A percentile compares a stretch with the other conserved stretches of the same genome.
Conservation (phyloP, 2,888 invertebrate species). For the Cactoblastis cactorum region DNA sequence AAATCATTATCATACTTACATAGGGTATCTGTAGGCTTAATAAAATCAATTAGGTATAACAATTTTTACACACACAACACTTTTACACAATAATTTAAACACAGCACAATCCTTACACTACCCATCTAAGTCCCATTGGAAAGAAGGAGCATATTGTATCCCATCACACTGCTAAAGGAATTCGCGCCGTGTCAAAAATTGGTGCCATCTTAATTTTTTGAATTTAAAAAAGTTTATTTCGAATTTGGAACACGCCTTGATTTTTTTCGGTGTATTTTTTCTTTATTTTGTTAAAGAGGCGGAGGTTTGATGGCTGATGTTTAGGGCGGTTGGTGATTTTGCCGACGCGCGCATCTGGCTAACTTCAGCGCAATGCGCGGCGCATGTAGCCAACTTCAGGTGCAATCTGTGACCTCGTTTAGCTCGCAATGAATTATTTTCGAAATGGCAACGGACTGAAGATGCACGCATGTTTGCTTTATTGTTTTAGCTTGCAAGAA, state of each 20-base stretch:
- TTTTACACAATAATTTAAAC: constrained; percentile 22
- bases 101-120: constrained; percentile 28
- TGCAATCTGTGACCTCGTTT: constrained; percentile 62
- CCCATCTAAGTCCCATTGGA: constrained; percentile 20
- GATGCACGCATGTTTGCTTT: constrained; percentile 42
- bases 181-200: background rate
- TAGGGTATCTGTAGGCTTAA: constrained; percentile 37
- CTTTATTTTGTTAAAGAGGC: constrained; percentile 31
- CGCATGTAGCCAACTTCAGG: constrained; percentile 29
- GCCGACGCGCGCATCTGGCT: constrained; percentile 39
- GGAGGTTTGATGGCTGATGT: constrained; percentile 34
- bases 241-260: constrained; percentile 32
- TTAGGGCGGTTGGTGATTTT: constrained; percentile 35
- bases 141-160: constrained; percentile 16
- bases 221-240: constrained; percentile 21
- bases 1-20: constrained; percentile 33
- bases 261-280: constrained; percentile 30
- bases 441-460: constrained; percentile 62
- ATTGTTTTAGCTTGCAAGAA: constrained; percentile 18
- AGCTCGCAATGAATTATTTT: constrained; percentile 65
- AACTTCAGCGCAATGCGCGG: constrained; percentile 38
- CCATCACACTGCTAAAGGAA: constrained; percentile 9
- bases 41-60: constrained; percentile 32
- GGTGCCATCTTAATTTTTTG: constrained; percentile 26
- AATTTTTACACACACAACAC: constrained; percentile 28